Evolutionary conservation across 2,888 invertebrate species (phyloP), one percentile per base, ranked within the genome.

Genomic region (Megastigmus dorsalis): DNA sequence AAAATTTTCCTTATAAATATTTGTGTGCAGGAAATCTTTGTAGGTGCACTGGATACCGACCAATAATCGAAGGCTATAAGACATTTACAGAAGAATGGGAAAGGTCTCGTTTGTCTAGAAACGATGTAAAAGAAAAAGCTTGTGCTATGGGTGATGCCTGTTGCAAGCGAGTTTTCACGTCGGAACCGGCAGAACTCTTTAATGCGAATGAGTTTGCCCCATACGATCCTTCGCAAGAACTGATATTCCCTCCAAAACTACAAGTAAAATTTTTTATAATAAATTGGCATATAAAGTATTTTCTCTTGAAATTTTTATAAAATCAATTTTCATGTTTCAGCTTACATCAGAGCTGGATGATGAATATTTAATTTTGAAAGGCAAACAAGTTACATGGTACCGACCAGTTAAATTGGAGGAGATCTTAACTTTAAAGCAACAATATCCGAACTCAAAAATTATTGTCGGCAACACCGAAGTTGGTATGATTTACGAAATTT

Each of bases 391-490:
- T 0, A 90, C 91, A 26, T 97, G 96, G 96, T 91, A 93, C 82
- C 90, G 96, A 60, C 97, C 97, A 0, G 91, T 89, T 2, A 90
- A 84, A n/a, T 83, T 97, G n/a, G 80, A 90, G 18, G 91, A 94
- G 70, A 84, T 97, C 26, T 86, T 96, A 5, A 80, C 88, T 6
- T 84, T 97, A 13, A 97, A 97, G 88, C 82, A 90, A 0, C 84
- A 89, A 57, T 89, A 90, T 87, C 94, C 93, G 0, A 83, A 90
- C 41, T 93, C 94, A 9, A 95, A 95, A 89, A 90, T 97, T 23
- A 91, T 98, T n/a, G 93, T 93, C 41, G 97, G 97, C 20, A 97
- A 97, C 84, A 95, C 96, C 0, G 97, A 97, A 91, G 90, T 97
- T 63, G 96, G 96, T 90, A 80, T 80, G 86, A n/a, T n/a, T n/a